Evolutionary conservation across 2,113 vertebrate genomes (phyloP), one percentile per base, ranked within the genome.

Genomic region (Hemiscyllium ocellatum): DNA sequence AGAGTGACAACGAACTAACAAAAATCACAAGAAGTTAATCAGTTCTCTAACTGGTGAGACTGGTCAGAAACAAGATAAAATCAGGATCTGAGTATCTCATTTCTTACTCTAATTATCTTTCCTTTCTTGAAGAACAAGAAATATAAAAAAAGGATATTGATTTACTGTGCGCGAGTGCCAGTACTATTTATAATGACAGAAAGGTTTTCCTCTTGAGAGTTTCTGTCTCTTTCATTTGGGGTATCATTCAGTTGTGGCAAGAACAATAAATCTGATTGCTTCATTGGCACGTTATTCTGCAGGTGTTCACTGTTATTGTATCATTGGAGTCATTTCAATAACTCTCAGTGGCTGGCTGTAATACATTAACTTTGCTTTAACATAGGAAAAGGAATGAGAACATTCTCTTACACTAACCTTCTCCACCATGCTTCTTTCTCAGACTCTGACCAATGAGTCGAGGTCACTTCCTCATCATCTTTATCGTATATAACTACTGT

Each of bases 71-170:
- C 89, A 37, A 47, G 61, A 91, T 29, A 91, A 91, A 61, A 19
- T 19, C 33, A 42, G 20, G 29, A 37, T 10, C 56, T 19, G 61
- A 93, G 29, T 19, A 8, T n/a, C 20, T 37, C 61, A n/a, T 66
- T 37, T 66, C 33, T 66, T 10, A 37, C 56, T 66, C 61, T 19
- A 93, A 93, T 93, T 93, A 93, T 66, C 61, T 93, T 37, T 33
- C 33, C 61, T 93, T 33, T 37, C 89, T 93, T 93, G 89, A 93
- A 93, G 89, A 93, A 66, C 56, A 66, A 93, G 66, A 93, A 93
- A 68, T 68, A 37, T 66, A 93, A 68, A 61, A 47, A 66, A 37
- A 65, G 33, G 89, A 22, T 66, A 93, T 93, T 93, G 61, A 93
- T 93, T 93, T 37, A 66, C 89, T 37, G 33, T 37, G 89, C 37